Conservation (phyloP, 2,888 invertebrate species). For the Chelonus formosanus region DNA sequence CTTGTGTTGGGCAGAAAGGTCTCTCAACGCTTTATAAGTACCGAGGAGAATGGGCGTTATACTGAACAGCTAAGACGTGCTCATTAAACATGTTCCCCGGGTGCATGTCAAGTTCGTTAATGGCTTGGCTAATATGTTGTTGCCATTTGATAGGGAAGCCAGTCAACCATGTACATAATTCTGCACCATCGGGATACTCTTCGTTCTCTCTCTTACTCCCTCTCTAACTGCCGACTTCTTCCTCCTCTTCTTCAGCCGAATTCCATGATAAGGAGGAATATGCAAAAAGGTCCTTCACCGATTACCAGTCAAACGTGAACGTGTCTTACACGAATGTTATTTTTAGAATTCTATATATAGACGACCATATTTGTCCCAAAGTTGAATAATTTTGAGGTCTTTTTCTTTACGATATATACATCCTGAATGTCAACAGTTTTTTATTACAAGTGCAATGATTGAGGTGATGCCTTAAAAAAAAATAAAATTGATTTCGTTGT, state of each 20-base stretch:
- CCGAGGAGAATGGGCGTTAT: constrained; percentile 43
- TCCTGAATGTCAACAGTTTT: no score
- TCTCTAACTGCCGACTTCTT: not conserved
- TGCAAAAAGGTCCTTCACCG: constrained; percentile 24
- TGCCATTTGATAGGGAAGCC: constrained; percentile 44
- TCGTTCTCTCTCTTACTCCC: not conserved
- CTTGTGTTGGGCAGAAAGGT: constrained; percentile 47
- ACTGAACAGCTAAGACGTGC: constrained; percentile 54
- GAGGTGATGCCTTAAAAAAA: no score
- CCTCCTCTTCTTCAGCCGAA: constrained; percentile 11
- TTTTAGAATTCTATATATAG: constrained; percentile 22
- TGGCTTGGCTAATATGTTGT: constrained; percentile 45
- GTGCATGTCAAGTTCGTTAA: constrained; percentile 49
- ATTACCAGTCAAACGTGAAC: constrained; percentile 21
- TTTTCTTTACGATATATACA: no score
- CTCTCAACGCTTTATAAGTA: constrained; percentile 48
- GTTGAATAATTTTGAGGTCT: constrained; percentile 5
- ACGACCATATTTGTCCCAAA: not conserved
- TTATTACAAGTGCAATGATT: no score
- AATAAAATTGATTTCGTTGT: no score
- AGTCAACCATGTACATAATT: constrained; percentile 43
- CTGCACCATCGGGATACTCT: constrained; percentile 12
- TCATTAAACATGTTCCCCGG: constrained; percentile 55
- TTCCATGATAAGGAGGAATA: constrained; percentile 22
- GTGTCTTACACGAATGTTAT: constrained; percentile 16